Percentiles rank a stretch among this genome's conserved stretches.
These are phyloP conservation scores for Enteromius mattozi DNA, from an alignment of 2,797 vertebrate species.

Conservation along the genomic window DNA sequence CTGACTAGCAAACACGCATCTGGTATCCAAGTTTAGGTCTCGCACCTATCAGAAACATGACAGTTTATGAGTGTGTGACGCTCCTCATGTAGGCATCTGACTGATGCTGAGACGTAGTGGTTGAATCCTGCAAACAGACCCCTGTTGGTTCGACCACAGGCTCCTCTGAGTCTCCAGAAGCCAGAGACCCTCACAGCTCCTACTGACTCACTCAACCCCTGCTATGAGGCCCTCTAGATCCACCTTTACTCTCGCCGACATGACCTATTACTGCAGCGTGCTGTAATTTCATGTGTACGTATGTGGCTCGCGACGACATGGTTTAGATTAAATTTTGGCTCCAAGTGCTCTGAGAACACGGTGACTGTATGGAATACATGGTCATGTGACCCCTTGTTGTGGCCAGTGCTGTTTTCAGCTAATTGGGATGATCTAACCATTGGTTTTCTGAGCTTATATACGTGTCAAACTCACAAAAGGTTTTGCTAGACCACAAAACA, in stretches of 20 bases:
- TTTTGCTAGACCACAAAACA: constrained; percentile 32
- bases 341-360: constrained; percentile 31
- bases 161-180: constrained; percentile 35
- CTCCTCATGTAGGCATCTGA: constrained; percentile 38
- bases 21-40: constrained; percentile 32
- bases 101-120: constrained; percentile 32
- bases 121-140: neutral
- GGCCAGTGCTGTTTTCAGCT: constrained; percentile 42
- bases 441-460: constrained; percentile 39
- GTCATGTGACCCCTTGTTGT: constrained; percentile 49
- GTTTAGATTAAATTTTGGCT: constrained; percentile 52
- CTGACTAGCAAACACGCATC: constrained; percentile 24
- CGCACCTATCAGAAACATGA: constrained; percentile 44
- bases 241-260: constrained; percentile 31
- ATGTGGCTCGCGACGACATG: constrained; percentile 27
- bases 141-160: constrained; percentile 34
- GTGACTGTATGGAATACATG: constrained; percentile 33
- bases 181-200: neutral
- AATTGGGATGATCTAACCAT: constrained; percentile 48
- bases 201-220: constrained; percentile 29
- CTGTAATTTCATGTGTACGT: constrained; percentile 44
- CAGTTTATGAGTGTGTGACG: constrained; percentile 42
- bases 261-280: constrained; percentile 6
- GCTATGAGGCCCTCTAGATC: constrained; percentile 18
- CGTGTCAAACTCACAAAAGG: constrained; percentile 25